Percentiles rank a stretch among this genome's conserved stretches.
Conservation (phyloP, 2,888 invertebrate genomes). For the Tenthredo distinguenda region DNA sequence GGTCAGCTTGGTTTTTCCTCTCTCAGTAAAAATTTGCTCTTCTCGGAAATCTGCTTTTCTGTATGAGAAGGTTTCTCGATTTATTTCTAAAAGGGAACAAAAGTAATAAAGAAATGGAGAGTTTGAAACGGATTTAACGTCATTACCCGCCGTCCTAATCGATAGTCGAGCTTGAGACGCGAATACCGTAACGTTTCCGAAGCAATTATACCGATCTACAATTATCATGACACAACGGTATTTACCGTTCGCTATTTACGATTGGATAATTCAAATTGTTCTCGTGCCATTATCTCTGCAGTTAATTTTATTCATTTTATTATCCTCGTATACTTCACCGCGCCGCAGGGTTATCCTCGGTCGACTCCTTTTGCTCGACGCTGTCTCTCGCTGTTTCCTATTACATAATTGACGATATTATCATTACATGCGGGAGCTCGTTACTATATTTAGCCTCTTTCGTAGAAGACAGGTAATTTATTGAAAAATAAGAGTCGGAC, state of each 20-base stretch:
- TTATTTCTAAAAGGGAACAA: background rate
- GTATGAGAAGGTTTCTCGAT: background rate
- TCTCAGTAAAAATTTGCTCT: background rate
- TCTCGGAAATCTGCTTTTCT: background rate
- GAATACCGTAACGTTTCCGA: background rate
- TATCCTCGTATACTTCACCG: background rate
- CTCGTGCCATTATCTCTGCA: background rate
- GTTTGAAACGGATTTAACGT: background rate
- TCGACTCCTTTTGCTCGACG: background rate
- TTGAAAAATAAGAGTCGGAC: background rate
- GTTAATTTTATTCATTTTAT: constrained; percentile 16
- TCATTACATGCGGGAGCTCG: background rate
- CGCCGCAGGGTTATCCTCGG: background rate
- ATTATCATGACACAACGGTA: constrained; percentile 35
- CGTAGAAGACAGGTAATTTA: background rate
- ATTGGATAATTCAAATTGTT: constrained; percentile 32
- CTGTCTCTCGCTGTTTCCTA: background rate
- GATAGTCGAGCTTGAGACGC: background rate
- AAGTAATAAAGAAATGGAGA: background rate
- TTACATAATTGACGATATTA: constrained; percentile 5
- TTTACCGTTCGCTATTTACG: constrained; percentile 5
- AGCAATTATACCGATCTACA: constrained; percentile 32
- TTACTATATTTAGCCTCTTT: background rate
- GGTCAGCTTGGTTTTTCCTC: too few relatives aligned
- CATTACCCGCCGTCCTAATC: background rate